A percentile compares a stretch with the other conserved stretches of the same genome.
These are phyloP conservation scores for Chrysomallon squamiferum DNA, from an alignment of 1,140 invertebrate genomes.

Conservation along the genomic window DNA sequence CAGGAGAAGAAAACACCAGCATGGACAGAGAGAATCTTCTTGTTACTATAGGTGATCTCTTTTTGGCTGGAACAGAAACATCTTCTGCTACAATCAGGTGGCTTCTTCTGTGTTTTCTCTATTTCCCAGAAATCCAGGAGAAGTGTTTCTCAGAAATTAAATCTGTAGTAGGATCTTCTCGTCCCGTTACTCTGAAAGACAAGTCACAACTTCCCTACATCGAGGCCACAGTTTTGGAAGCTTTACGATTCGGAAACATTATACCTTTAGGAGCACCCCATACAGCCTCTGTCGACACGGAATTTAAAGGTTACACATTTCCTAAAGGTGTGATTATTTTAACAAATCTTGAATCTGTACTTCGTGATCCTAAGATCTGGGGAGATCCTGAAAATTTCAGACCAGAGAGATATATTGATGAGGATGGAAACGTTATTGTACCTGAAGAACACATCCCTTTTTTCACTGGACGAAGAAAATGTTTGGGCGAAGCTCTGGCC, in stretches of 20 bases:
- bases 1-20: slow-evolving; percentile 4
- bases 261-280: slow-evolving; percentile 53
- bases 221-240: slow-evolving; percentile 32
- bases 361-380: slow-evolving; percentile 65
- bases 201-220: slow-evolving; percentile 18
- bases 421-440: slow-evolving; percentile 14
- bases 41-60: slow-evolving; percentile 71
- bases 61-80: slow-evolving; percentile 90
- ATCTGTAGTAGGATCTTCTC: slow-evolving; percentile 9
- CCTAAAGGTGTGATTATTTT: slow-evolving; percentile 41
- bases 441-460: slow-evolving; percentile 28
- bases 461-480: slow-evolving; percentile 10
- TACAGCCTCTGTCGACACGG: slow-evolving; percentile 31
- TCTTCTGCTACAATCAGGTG: slow-evolving; percentile 83
- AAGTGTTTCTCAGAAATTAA: slow-evolving; percentile 88
- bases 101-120: slow-evolving; percentile 83
- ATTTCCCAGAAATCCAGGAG: slow-evolving; percentile 75
- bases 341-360: slow-evolving; percentile 38
- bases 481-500: background rate
- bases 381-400: slow-evolving; percentile 73
- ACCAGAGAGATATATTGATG: slow-evolving; percentile 69
- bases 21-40: slow-evolving; percentile 13
- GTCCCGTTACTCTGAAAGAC: slow-evolving; percentile 10
- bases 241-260: slow-evolving; percentile 14
- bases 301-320: slow-evolving; percentile 48